Evolutionary conservation across 2,888 invertebrate genomes (phyloP).

Genomic region (Hesperia comma): DNA sequence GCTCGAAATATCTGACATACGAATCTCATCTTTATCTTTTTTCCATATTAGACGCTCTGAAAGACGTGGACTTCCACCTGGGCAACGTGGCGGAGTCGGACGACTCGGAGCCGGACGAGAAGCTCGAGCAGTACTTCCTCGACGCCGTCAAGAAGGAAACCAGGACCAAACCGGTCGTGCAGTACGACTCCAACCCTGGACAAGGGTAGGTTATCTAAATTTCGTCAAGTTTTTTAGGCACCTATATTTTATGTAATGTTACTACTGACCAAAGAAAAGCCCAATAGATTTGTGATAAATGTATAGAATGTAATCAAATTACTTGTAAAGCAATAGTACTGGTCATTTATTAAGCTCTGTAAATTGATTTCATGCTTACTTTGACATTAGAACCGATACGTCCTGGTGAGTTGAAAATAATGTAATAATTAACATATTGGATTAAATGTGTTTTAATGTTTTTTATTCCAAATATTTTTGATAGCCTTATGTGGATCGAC

Average conservation of each 20-base stretch:
- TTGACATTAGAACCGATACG: conserved; percentile 5
- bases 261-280: too few species aligned
- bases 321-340: too few species aligned
- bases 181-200: conserved; percentile 54
- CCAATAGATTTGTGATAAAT: too few species aligned
- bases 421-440: background rate
- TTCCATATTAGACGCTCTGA: conserved; percentile 48
- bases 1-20: too few species aligned
- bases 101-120: conserved; percentile 92
- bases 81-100: conserved; percentile 89
- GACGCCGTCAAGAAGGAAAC: conserved; percentile 76
- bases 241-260: too few species aligned
- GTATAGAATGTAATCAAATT: too few species aligned
- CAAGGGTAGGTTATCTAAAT: conserved; percentile 50
- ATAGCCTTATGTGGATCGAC: too few species aligned
- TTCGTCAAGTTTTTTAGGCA: background rate
- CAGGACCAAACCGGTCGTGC: conserved; percentile 60
- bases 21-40: background rate
- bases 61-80: conserved; percentile 57
- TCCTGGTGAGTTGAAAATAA: conserved; percentile 11
- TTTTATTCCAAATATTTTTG: too few species aligned
- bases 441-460: too few species aligned
- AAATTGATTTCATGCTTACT: conserved; percentile 21
- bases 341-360: conserved; percentile 6
- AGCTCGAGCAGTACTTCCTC: conserved; percentile 86